These are phyloP conservation scores for Fistularia commersonii DNA, from an alignment of 2,797 vertebrate species.

Conservation along the genomic window DNA sequence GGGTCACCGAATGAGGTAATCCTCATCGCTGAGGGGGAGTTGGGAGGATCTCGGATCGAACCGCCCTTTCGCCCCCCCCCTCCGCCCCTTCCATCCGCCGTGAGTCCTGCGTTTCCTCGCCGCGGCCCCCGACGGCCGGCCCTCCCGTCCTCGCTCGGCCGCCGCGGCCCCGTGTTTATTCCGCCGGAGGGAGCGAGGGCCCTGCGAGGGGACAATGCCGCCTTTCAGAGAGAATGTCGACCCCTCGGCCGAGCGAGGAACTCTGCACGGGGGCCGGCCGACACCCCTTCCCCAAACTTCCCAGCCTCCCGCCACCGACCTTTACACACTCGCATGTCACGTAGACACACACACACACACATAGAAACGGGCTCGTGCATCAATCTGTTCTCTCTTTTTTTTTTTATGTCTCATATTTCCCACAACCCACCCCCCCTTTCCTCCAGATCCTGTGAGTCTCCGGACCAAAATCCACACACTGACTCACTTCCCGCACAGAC, in stretches of 20 bases:
- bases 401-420: constrained; percentile 41
- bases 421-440: constrained; percentile 22
- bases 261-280: constrained; percentile 69
- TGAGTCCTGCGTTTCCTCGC: constrained; percentile 37
- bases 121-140: constrained; percentile 47
- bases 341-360: constrained; percentile 20
- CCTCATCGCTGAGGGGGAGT: no score
- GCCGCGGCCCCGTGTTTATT: constrained; percentile 69
- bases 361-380: constrained; percentile 9
- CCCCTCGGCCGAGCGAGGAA: constrained; percentile 69
- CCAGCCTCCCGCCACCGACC: constrained; percentile 62
- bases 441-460: constrained; percentile 21
- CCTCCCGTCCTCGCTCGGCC: constrained; percentile 33
- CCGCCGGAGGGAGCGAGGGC: constrained; percentile 51
- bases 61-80: constrained; percentile 32
- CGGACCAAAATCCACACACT: constrained; percentile 45
- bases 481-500: constrained; percentile 56
- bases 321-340: constrained; percentile 30
- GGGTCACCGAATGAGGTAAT: constrained; percentile 44
- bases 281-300: constrained; percentile 76
- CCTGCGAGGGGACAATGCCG: constrained; percentile 66
- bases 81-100: constrained; percentile 43
- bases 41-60: no score
- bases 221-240: constrained; percentile 75
- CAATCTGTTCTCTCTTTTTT: constrained; percentile 15